Conservation (phyloP, 2,797 vertebrate genomes). For the Mormyrus proboscirostris region DNA sequence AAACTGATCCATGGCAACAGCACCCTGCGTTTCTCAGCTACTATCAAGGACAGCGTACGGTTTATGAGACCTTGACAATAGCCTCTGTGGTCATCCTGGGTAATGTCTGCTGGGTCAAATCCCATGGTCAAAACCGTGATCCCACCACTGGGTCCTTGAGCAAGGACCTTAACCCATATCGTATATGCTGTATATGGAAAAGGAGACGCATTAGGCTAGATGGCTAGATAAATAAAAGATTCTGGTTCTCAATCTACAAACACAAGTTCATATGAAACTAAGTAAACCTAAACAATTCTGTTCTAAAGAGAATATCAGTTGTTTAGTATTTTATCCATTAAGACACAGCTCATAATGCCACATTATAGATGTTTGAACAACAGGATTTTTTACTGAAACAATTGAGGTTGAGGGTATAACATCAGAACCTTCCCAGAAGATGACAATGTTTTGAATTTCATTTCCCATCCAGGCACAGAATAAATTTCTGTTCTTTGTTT, state of each 20-base stretch:
- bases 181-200: neutral
- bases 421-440: neutral
- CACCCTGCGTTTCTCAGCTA: neutral
- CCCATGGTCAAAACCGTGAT: neutral
- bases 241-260: constrained; percentile 39
- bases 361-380: neutral
- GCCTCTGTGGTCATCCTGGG: constrained; percentile 16
- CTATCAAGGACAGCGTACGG: constrained; percentile 8
- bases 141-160: neutral
- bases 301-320: neutral
- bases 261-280: constrained; percentile 38
- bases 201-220: neutral
- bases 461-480: neutral
- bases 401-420: neutral
- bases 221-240: constrained; percentile 25
- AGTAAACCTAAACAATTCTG: constrained; percentile 27
- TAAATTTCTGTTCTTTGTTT: neutral
- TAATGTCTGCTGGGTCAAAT: constrained; percentile 6
- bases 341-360: neutral
- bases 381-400: neutral
- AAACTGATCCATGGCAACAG: neutral
- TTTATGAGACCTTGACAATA: constrained; percentile 21
- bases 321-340: neutral
- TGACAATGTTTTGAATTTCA: neutral
- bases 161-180: neutral